These are phyloP conservation scores for Clarias batrachus DNA, from an alignment of 2,113 vertebrate genomes.

Conservation along the genomic window DNA sequence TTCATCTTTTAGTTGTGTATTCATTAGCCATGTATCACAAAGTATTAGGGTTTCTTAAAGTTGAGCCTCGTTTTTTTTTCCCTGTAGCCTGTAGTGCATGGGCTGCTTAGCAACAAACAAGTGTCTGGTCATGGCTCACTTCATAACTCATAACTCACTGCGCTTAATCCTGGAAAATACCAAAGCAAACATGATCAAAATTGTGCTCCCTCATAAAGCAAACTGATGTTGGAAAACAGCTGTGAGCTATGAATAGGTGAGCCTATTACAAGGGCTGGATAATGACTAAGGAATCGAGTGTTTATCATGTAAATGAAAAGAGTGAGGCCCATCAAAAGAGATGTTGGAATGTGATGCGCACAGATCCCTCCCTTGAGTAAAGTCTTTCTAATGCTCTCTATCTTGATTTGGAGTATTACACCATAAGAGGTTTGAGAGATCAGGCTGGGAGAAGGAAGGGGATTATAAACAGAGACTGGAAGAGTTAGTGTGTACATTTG, in stretches of 20 bases:
- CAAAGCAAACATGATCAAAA: slow-evolving; percentile 28
- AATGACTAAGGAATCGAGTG: slow-evolving; percentile 56
- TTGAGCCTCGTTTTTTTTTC: not conserved
- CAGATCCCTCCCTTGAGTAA: slow-evolving; percentile 42
- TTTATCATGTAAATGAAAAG: slow-evolving; percentile 61
- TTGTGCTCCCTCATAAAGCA: slow-evolving; percentile 44
- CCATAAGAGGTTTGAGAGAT: slow-evolving; percentile 46
- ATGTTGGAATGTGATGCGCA: slow-evolving; percentile 53
- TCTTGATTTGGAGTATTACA: slow-evolving; percentile 60
- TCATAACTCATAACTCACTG: slow-evolving; percentile 7
- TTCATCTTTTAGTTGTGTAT: not conserved
- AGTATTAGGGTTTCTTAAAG: not conserved
- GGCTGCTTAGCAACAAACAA: slow-evolving; percentile 9
- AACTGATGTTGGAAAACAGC: slow-evolving; percentile 58
- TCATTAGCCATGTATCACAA: not conserved
- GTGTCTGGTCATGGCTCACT: not conserved
- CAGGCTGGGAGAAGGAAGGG: slow-evolving; percentile 33
- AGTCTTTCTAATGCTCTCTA: slow-evolving; percentile 45
- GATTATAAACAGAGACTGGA: slow-evolving; percentile 53
- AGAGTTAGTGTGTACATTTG: slow-evolving; percentile 39
- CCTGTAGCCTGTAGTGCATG: not conserved
- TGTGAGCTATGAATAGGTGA: slow-evolving; percentile 57
- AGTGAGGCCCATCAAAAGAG: slow-evolving; percentile 55
- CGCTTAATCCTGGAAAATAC: slow-evolving; percentile 29
- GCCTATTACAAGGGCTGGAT: slow-evolving; percentile 37